Base-by-base conservation (phyloP, 1,140 invertebrate species). In the Pollicipes pollicipes region DNA sequence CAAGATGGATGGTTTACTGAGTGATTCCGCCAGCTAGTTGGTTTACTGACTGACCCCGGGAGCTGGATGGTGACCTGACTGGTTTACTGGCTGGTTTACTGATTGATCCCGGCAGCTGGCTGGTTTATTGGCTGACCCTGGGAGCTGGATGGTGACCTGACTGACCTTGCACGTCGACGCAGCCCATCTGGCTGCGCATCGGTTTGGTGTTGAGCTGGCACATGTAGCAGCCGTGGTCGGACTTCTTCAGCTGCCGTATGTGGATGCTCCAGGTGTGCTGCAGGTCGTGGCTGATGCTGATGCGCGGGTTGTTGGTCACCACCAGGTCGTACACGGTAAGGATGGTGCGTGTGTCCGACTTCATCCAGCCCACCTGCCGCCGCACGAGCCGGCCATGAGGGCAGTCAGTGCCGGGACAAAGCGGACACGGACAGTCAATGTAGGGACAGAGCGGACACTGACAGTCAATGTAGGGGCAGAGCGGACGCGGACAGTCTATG, bases 171-270 rank as follows among this genome's bases (percentile, higher is more conserved):
- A 74, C 74, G 26, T 69, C 29, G 17, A 74, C 67, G 32, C 66
- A 71, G 0, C 72, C 70, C 26, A 72, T 35, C 68, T 72, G 74
- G 6, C 72, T 74, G 26, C 69, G 35, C n/a, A 69, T 69, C 16
- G 74, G 74, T 45, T 74, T 71, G 64, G 74, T 73, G 71, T 74
- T 74, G n/a, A 74, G 37, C 63, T 74, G 74, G 30, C 74, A 74
- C 70, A 74, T 72, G 66, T 74, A 74, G 29, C 71, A 69, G n/a
- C 74, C 74, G 58, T 71, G 68, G 66, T 75, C 74, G 24, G 71
- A 69, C 27, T 70, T 72, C 26, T 71, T 45, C 67, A 75, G 64
- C 64, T 73, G 66, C 0, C 70, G 70, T 27, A 75, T 74, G 32
- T 45, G 73, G 13, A 75, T 71, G 67, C 72, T 74, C 69, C 70